Conservation (phyloP, 2,797 vertebrate genomes). For the Tangara arthus region DNA sequence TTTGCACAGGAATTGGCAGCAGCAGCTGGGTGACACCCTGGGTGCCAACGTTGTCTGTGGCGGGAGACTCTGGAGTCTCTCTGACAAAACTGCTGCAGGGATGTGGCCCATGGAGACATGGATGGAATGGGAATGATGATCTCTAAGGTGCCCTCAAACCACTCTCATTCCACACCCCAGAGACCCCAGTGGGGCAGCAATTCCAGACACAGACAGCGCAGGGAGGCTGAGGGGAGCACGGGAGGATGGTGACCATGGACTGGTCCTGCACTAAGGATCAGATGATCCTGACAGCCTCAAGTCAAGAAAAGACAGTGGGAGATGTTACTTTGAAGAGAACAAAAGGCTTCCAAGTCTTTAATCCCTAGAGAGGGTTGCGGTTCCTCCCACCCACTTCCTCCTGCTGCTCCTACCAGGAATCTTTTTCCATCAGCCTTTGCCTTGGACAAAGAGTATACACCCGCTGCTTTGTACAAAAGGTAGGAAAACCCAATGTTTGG, state of each 20-base stretch:
- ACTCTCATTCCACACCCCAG: neutral
- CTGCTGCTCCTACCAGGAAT: neutral
- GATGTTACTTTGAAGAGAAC: neutral
- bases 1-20: neutral
- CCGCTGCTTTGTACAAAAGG: neutral
- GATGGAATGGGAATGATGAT: neutral
- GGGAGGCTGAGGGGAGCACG: neutral
- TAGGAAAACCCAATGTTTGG: neutral
- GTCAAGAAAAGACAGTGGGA: neutral
- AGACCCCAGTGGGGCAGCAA: neutral
- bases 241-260: neutral
- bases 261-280: neutral
- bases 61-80: neutral
- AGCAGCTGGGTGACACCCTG: accelerated
- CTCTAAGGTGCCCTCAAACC: neutral
- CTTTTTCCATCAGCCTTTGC: neutral
- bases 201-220: accelerated
- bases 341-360: neutral
- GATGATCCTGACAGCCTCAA: neutral
- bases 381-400: neutral
- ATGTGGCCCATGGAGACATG: too few relatives aligned
- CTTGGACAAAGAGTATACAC: neutral
- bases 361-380: neutral
- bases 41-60: accelerated
- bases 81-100: neutral